phyloP scores from a whole-genome alignment of 2,888 invertebrate genomes.

The Seladonia tumulorum region DNA sequence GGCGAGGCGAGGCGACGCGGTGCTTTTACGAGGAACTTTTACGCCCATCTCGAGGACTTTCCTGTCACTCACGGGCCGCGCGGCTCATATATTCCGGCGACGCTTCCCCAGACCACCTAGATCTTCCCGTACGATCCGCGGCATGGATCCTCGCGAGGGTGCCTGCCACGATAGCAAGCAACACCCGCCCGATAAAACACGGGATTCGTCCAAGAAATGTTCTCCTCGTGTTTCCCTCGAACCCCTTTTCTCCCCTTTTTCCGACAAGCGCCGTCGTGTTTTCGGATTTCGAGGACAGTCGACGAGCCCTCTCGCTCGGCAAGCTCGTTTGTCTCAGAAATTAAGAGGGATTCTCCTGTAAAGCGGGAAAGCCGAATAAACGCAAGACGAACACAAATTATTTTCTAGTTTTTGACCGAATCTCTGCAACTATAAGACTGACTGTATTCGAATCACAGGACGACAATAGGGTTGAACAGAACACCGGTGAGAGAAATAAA shows the following conservation, averaged over 20 bases:
- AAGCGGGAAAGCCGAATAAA: not conserved
- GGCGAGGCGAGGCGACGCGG: conserved; percentile 10
- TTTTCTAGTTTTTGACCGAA: too few relatives aligned
- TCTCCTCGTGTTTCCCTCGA: not conserved
- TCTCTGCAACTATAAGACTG: too few relatives aligned
- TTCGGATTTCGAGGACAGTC: not conserved
- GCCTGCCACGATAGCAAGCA: not conserved
- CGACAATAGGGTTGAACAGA: too few relatives aligned
- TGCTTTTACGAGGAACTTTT: conserved; percentile 53
- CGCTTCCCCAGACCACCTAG: conserved; percentile 12
- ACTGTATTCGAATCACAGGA: too few relatives aligned
- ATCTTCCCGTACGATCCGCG: conserved; percentile 23
- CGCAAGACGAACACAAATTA: too few relatives aligned
- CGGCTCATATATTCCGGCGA: conserved; percentile 33
- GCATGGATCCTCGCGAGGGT: conserved; percentile 10
- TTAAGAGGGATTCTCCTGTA: not conserved
- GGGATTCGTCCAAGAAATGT: not conserved
- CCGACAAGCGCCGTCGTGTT: not conserved
- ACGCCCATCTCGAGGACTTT: conserved; percentile 34
- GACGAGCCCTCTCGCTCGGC: not conserved
- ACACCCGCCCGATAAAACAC: conserved; percentile 32
- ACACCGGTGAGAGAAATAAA: too few relatives aligned
- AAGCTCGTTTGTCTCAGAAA: not conserved
- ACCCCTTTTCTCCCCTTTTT: not conserved
- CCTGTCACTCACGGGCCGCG: conserved; percentile 40